Conservation (phyloP, 2,888 invertebrate genomes). For the Incurvaria masculella region DNA sequence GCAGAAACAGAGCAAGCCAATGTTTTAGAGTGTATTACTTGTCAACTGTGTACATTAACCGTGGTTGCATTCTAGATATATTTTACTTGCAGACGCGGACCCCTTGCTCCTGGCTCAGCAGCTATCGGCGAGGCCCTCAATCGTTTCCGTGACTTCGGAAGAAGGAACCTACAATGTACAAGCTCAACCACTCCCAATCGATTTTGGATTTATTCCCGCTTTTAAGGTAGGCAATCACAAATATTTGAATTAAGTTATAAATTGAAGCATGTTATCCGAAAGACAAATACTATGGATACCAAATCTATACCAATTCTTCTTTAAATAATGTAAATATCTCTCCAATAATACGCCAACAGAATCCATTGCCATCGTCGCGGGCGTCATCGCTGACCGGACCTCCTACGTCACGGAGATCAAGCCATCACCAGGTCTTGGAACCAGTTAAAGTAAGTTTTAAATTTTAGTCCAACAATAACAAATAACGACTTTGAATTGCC, state of each 20-base stretch:
- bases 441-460: slow-evolving; percentile 33
- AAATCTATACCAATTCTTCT: too few relatives aligned
- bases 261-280: too few relatives aligned
- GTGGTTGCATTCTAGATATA: too few relatives aligned
- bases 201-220: slow-evolving; percentile 46
- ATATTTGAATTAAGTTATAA: too few relatives aligned
- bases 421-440: slow-evolving; percentile 41
- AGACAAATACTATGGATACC: too few relatives aligned
- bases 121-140: slow-evolving; percentile 47
- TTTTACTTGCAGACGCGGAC: slow-evolving; percentile 34
- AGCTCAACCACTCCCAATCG: slow-evolving; percentile 43
- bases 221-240: slow-evolving; percentile 30
- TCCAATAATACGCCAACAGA: too few relatives aligned
- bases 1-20: too few relatives aligned
- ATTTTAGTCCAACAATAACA: too few relatives aligned
- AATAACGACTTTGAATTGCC: too few relatives aligned
- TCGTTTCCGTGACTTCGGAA: slow-evolving; percentile 48
- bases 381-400: slow-evolving; percentile 44
- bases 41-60: too few relatives aligned
- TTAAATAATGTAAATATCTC: too few relatives aligned
- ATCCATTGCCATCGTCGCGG: slow-evolving; percentile 37
- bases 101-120: slow-evolving; percentile 47
- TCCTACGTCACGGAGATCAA: slow-evolving; percentile 44
- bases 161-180: slow-evolving; percentile 40
- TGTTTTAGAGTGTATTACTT: too few relatives aligned